A percentile compares a stretch with the other conserved stretches of the same genome.
Conservation (phyloP, 2,888 invertebrate species). For the Criorhina ranunculi region DNA sequence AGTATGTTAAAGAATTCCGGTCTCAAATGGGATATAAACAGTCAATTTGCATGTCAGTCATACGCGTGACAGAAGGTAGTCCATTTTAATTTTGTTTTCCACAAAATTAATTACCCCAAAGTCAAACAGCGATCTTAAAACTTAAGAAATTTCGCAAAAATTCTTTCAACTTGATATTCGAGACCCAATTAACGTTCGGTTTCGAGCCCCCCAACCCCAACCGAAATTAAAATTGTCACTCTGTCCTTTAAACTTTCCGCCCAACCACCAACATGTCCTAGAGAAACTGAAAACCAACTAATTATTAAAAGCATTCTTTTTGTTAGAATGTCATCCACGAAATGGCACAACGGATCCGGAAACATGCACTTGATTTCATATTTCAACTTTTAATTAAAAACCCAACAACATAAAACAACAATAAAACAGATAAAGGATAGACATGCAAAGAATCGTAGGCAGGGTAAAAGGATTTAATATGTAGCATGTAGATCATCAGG, state of each 20-base stretch:
- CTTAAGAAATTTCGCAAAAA: neutral
- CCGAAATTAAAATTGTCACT: constrained; percentile 5
- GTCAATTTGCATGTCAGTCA: constrained; percentile 57
- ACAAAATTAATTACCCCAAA: constrained; percentile 38
- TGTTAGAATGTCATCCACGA: constrained; percentile 68
- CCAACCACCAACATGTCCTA: constrained; percentile 18
- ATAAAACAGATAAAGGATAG: constrained; percentile 25
- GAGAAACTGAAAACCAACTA: constrained; percentile 33
- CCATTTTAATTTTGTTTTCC: constrained; percentile 13
- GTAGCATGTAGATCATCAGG: constrained; percentile 51
- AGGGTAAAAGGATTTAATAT: constrained; percentile 9
- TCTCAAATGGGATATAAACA: constrained; percentile 56
- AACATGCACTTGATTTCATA: constrained; percentile 70
- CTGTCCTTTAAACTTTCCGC: neutral
- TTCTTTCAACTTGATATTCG: constrained; percentile 41
- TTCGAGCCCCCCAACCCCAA: neutral
- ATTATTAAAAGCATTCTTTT: constrained; percentile 54
- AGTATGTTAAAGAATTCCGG: neutral
- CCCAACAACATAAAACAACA: constrained; percentile 4
- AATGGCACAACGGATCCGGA: constrained; percentile 64
- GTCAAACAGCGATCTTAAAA: neutral
- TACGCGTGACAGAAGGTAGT: constrained; percentile 62
- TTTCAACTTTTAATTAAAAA: constrained; percentile 71
- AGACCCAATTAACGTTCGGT: neutral
- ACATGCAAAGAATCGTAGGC: constrained; percentile 36